Conservation (phyloP, 2,888 invertebrate species). For the Silvanus unidentatus region DNA sequence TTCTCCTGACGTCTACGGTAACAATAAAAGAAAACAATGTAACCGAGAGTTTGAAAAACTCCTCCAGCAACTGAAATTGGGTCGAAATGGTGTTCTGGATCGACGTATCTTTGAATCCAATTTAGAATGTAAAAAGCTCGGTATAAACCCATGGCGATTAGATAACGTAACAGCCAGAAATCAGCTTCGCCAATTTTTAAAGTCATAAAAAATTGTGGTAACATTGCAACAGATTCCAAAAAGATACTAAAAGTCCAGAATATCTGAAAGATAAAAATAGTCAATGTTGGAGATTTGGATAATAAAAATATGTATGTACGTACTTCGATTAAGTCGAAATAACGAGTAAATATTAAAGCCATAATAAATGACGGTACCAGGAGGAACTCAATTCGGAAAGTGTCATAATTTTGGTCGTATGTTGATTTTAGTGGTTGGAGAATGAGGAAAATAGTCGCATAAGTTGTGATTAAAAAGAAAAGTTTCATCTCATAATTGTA, state of each 20-base stretch:
- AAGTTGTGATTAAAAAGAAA: conserved; percentile 80
- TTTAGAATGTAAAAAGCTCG: conserved; percentile 87
- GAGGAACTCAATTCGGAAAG: conserved; percentile 95
- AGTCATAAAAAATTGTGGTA: conserved; percentile 97
- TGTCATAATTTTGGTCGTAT: conserved; percentile 96
- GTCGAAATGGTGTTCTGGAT: conserved; percentile 91
- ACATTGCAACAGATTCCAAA: conserved; percentile 95
- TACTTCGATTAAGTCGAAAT: conserved; percentile 89
- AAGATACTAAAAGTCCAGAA: conserved; percentile 99
- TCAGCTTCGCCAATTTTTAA: conserved; percentile 99
- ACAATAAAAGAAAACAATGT: conserved; percentile 99
- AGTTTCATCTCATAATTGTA: conserved; percentile 98
- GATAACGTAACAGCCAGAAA: conserved; percentile 95
- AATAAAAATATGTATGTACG: not conserved
- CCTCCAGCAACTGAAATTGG: conserved; percentile 96
- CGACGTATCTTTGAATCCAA: conserved; percentile 93
- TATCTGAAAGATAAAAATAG: conserved; percentile 44
- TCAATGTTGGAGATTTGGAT: not conserved
- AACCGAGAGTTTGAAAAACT: conserved; percentile 93
- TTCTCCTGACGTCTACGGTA: too few relatives aligned
- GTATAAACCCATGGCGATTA: conserved; percentile 89
- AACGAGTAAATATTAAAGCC: conserved; percentile 89
- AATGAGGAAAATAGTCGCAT: conserved; percentile 91
- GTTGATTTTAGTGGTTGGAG: conserved; percentile 96
- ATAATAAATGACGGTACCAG: conserved; percentile 79